Percentiles rank a stretch among this genome's conserved stretches.
phyloP scores from a whole-genome alignment of 2,888 invertebrate species.

The Busseola fusca region DNA sequence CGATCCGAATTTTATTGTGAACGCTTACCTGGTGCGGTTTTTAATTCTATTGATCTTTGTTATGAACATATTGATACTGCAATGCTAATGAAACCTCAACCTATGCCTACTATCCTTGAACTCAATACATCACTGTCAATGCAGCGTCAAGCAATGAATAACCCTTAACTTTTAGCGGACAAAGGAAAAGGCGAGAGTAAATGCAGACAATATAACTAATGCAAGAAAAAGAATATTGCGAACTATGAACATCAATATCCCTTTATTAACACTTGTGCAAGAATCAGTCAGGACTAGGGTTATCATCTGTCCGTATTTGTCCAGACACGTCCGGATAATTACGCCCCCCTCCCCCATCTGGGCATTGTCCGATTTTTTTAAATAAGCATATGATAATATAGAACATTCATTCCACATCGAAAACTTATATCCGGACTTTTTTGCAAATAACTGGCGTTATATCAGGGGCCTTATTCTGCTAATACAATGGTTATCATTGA shows the following conservation, averaged over 20 bases:
- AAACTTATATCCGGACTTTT: too few relatives aligned
- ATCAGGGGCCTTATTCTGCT: too few relatives aligned
- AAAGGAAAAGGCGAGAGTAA: slow-evolving; percentile 40
- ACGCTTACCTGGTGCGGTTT: background rate
- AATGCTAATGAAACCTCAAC: background rate
- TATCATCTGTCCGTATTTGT: background rate
- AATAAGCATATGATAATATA: background rate
- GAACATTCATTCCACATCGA: too few relatives aligned
- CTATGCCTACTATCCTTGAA: slow-evolving; percentile 24
- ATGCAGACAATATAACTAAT: slow-evolving; percentile 60
- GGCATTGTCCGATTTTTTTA: background rate
- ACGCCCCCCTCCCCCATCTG: too few relatives aligned
- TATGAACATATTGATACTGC: slow-evolving; percentile 2
- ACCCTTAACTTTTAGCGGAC: slow-evolving; percentile 31
- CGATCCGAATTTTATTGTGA: too few relatives aligned
- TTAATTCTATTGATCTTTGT: background rate
- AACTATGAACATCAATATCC: slow-evolving; percentile 66
- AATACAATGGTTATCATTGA: too few relatives aligned
- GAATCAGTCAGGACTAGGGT: slow-evolving; percentile 59
- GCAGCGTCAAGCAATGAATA: slow-evolving; percentile 18
- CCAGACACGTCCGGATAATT: background rate
- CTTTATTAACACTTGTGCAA: slow-evolving; percentile 74
- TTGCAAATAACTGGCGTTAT: too few relatives aligned
- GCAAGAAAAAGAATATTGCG: slow-evolving; percentile 64
- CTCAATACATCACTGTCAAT: slow-evolving; percentile 38